Evolutionary conservation across 2,797 vertebrate species (phyloP), one percentile per base, ranked within the genome.

Genomic region (Hoplostethus mediterraneus): DNA sequence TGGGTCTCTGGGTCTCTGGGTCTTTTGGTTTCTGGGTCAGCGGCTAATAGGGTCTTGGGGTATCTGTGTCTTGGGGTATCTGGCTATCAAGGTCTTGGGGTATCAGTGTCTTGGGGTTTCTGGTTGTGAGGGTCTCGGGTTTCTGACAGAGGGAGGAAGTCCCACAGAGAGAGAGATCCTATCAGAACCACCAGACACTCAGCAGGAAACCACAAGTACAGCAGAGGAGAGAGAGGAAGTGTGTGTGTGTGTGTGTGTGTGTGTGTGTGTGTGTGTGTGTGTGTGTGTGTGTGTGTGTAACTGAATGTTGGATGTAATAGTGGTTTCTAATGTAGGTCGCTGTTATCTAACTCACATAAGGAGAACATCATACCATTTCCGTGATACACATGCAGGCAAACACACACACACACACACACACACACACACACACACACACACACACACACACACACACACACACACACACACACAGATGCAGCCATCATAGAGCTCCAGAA

Each of bases 141-240:
- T 1, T 33, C 42, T 44, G 8, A 13, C 8, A 44, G 57, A n/a
- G 58, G 84, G 73, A 96, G 96, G 95, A 94, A 94, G 95, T 94
- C 92, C 93, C 93, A 83, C 89, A 89, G 90, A 65, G 89, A 64
- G 48, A 71, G 82, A 94, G 96, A 96, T 95, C 86, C 90, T 96
- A 97, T 97, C 96, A 93, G 83, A 71, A 84, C 76, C 92, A 92
- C 86, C 94, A 92, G 96, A 95, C 94, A 88, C 85, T 83, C 89
- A 90, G 93, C 94, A 95, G 93, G 95, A 95, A 96, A 93, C 90
- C 88, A 90, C 93, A 92, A 52, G 67, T 80, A 73, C 80, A 91
- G 71, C 59, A 72, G 53, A 73, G 70, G 87, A 74, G 71, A 82
- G 83, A 90, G 85, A 90, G 86, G 75, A 76, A 2, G 33, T 33